phyloP scores from a whole-genome alignment of 2,797 vertebrate species.

The Sylvia borin region DNA sequence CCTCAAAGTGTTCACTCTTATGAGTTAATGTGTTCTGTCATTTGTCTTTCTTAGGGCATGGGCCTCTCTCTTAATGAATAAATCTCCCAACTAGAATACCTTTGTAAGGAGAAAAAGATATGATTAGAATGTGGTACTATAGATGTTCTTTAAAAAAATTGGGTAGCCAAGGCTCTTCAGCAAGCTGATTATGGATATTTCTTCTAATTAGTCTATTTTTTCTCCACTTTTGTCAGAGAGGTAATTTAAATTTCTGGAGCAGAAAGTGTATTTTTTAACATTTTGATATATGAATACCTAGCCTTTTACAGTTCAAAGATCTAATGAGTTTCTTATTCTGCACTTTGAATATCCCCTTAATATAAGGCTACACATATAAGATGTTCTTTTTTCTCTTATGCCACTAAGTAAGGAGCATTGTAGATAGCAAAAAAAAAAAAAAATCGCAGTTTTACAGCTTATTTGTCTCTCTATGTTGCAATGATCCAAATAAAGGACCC shows the following conservation, averaged over 20 bases:
- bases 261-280: neutral
- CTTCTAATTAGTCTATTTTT: neutral
- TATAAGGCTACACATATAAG: neutral
- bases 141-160: neutral
- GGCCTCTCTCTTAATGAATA: neutral
- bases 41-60: neutral
- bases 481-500: neutral
- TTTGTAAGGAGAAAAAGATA: neutral
- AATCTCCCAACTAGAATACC: neutral
- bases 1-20: neutral
- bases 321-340: neutral
- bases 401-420: neutral
- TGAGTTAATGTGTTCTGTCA: neutral
- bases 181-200: neutral
- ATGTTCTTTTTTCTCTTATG: neutral
- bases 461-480: neutral
- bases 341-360: neutral
- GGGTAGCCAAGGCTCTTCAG: neutral
- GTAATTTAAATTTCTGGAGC: neutral
- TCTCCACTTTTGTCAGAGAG: neutral
- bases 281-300: neutral
- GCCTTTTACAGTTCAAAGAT: neutral
- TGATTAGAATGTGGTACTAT: neutral
- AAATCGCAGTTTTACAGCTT: neutral
- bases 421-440: neutral